These are phyloP conservation scores for Labrus mixtus DNA, from an alignment of 2,113 vertebrate genomes.

Conservation along the genomic window DNA sequence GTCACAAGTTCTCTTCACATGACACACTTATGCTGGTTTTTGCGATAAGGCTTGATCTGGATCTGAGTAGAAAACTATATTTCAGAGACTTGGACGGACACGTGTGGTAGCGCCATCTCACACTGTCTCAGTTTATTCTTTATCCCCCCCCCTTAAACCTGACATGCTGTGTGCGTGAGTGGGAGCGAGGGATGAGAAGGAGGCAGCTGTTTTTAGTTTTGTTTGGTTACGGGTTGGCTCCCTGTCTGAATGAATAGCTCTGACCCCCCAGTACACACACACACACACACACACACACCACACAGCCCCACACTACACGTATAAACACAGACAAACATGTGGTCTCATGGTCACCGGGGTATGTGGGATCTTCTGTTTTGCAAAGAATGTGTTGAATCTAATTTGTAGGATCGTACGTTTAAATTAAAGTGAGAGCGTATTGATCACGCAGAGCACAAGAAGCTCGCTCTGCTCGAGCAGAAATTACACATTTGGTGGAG, in stretches of 20 bases:
- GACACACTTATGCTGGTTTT: too few species aligned
- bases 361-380: constrained; percentile 13
- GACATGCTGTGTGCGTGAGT: constrained; percentile 30
- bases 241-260: constrained; percentile 53
- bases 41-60: too few species aligned
- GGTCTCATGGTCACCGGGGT: constrained; percentile 39
- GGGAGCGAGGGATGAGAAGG: constrained; percentile 42
- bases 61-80: too few species aligned
- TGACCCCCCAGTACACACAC: not conserved
- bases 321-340: constrained; percentile 50
- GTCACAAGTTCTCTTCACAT: too few species aligned
- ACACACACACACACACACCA: constrained; percentile 5
- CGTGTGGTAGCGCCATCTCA: constrained; percentile 21
- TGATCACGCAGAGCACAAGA: not conserved
- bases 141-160: constrained; percentile 13
- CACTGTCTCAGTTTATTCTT: constrained; percentile 28
- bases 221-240: constrained; percentile 51
- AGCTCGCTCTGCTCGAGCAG: not conserved
- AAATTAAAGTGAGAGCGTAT: not conserved
- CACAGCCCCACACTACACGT: constrained; percentile 17
- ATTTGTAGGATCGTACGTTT: constrained; percentile 32
- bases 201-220: constrained; percentile 68
- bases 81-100: not conserved
- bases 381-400: constrained; percentile 23
- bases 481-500: constrained; percentile 14